Evolutionary conservation across 2,113 vertebrate species (phyloP).

Genomic region (Lanius ludovicianus): DNA sequence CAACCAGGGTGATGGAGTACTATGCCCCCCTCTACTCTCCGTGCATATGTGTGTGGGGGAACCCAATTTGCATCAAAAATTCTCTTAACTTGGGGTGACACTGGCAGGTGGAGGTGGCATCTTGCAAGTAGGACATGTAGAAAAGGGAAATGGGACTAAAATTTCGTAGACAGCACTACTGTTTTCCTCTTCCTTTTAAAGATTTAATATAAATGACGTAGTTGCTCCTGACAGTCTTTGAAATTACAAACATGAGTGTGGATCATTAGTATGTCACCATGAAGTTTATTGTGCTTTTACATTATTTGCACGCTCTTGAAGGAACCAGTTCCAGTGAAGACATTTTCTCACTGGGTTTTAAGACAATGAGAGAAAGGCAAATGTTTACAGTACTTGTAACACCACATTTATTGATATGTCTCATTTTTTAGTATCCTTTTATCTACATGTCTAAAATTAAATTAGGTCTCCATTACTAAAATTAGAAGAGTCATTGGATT

Average conservation of each 20-base stretch:
- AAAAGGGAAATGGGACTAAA: neutral
- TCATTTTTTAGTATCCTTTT: conserved; percentile 59
- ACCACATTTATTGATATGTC: conserved; percentile 49
- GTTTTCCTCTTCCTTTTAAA: neutral
- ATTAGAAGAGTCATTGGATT: conserved; percentile 71
- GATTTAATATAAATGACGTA: neutral
- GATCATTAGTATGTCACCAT: neutral
- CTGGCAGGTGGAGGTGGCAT: neutral
- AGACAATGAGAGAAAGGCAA: neutral
- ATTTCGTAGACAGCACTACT: neutral
- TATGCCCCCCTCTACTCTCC: accelerated
- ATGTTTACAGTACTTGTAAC: conserved; percentile 25
- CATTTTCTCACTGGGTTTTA: neutral
- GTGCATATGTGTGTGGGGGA: accelerated
- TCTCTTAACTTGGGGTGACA: neutral
- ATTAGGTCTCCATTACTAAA: conserved; percentile 77
- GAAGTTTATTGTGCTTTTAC: neutral
- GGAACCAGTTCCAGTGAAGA: neutral
- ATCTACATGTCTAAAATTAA: conserved; percentile 72
- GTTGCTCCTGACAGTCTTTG: neutral
- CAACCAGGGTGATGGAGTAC: neutral
- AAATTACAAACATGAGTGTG: neutral
- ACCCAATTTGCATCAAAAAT: neutral
- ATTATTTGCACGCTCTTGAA: neutral
- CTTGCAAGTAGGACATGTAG: neutral